phyloP scores from a whole-genome alignment of 1,140 invertebrate genomes.

The Hycleus phaleratus region DNA sequence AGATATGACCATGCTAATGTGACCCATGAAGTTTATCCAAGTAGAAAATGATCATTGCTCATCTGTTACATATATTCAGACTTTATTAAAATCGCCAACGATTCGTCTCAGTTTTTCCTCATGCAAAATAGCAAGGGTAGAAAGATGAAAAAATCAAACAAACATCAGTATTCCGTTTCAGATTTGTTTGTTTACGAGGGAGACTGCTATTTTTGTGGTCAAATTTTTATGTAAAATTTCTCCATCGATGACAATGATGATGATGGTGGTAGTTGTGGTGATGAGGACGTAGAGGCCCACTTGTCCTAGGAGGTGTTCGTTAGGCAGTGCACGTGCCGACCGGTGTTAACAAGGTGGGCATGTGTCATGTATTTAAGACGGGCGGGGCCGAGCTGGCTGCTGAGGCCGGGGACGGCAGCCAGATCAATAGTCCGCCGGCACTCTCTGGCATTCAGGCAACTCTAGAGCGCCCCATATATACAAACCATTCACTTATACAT shows the following conservation, averaged over 20 bases:
- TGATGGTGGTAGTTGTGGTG: background rate
- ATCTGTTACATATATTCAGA: no score
- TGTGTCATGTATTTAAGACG: constrained; percentile 22
- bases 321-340: constrained; percentile 21
- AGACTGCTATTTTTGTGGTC: no score
- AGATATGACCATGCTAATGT: constrained; percentile 16
- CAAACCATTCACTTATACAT: background rate
- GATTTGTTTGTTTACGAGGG: no score
- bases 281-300: background rate
- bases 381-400: constrained; percentile 23
- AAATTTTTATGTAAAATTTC: no score
- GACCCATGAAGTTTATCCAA: constrained; percentile 7
- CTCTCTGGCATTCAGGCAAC: constrained; percentile 8
- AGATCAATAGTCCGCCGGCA: constrained; percentile 27
- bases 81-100: no score
- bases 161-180: no score
- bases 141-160: no score
- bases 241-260: no score
- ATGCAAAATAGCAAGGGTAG: no score
- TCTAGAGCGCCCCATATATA: background rate
- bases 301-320: constrained; percentile 11
- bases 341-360: constrained; percentile 24
- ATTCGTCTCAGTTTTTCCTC: no score
- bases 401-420: constrained; percentile 15
- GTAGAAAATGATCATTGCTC: constrained; percentile 1